phyloP scores from a whole-genome alignment of 53 echinoderm and acorn worm genomes.

The Apostichopus leukothele region DNA sequence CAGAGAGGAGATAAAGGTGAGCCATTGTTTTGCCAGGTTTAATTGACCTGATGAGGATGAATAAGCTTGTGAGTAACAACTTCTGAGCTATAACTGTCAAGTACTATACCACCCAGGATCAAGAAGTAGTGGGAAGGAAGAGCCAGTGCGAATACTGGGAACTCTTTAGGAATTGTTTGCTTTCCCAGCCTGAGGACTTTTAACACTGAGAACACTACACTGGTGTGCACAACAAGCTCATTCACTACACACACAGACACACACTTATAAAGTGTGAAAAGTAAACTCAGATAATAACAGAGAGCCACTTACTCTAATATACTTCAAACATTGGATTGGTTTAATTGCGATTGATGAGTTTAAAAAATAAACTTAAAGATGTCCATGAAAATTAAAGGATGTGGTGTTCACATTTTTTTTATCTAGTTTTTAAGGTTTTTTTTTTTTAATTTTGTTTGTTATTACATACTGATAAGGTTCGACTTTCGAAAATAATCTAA shows the following conservation, averaged over 20 bases:
- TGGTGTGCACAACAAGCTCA: background rate
- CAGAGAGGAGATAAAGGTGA: background rate
- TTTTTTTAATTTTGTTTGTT: no score
- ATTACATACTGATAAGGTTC: no score
- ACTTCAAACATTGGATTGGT: no score
- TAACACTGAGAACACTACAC: background rate
- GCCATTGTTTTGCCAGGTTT: slow-evolving; percentile 13
- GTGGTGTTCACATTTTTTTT: no score
- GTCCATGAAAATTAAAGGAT: no score
- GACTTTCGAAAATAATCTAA: no score
- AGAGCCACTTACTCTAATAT: background rate
- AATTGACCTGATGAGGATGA: slow-evolving; percentile 7
- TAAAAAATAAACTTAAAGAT: no score
- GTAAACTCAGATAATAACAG: background rate
- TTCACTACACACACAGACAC: background rate
- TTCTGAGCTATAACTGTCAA: background rate
- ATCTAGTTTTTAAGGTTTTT: no score
- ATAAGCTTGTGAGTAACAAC: background rate
- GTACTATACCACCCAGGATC: background rate
- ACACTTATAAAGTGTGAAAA: background rate
- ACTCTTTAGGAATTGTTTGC: background rate
- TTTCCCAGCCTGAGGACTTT: background rate
- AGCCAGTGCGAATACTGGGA: no score
- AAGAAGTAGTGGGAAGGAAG: background rate
- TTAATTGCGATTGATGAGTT: no score